A percentile compares a stretch with the other conserved stretches of the same genome.
These are phyloP conservation scores for Takifugu bimaculatus DNA, from an alignment of 2,113 vertebrate species.

Conservation along the genomic window DNA sequence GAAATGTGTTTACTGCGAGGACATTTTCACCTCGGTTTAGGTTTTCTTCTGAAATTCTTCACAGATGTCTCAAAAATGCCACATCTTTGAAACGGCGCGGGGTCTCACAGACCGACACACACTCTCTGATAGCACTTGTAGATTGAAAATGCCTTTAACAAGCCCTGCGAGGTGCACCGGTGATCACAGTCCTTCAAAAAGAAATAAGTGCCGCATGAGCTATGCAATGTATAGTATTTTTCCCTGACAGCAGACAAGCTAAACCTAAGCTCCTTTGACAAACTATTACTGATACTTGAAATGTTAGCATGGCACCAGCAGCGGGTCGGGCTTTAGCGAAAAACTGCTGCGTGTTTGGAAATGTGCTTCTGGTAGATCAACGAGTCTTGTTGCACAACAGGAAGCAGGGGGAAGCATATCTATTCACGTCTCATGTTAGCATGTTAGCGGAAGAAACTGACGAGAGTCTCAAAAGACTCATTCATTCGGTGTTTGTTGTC, in stretches of 20 bases:
- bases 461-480: too few relatives aligned
- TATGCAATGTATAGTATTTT: constrained; percentile 93
- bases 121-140: constrained; percentile 85
- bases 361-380: neutral
- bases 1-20: too few relatives aligned
- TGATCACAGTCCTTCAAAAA: constrained; percentile 67
- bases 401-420: neutral
- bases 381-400: neutral
- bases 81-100: constrained; percentile 64
- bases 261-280: constrained; percentile 78
- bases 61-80: constrained; percentile 50
- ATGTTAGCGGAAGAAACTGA: neutral
- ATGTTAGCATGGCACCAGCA: constrained; percentile 61
- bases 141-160: constrained; percentile 83
- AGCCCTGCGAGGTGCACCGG: constrained; percentile 74
- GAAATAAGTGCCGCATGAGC: constrained; percentile 85
- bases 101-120: constrained; percentile 79
- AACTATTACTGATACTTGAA: constrained; percentile 89
- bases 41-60: too few relatives aligned
- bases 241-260: constrained; percentile 80
- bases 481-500: too few relatives aligned
- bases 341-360: neutral
- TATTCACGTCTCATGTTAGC: neutral
- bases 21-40: too few relatives aligned
- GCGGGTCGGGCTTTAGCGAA: neutral